A percentile compares a stretch with the other conserved stretches of the same genome.
Evolutionary conservation across 2,888 invertebrate genomes (phyloP).

Genomic region (Xestia ashworthii): DNA sequence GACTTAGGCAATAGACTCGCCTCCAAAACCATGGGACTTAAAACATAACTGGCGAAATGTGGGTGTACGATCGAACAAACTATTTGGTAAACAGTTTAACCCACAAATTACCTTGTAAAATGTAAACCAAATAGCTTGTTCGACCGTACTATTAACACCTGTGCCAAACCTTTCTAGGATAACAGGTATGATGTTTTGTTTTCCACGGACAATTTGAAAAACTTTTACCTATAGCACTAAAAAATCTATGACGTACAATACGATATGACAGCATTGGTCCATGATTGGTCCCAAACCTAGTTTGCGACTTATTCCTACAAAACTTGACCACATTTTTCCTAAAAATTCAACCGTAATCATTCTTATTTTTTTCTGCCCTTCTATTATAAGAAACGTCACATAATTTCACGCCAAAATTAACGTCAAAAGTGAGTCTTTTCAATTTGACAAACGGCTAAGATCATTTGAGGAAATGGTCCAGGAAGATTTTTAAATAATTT

Average conservation of each 20-base stretch:
- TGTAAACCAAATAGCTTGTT: too few relatives aligned
- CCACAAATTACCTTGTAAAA: too few relatives aligned
- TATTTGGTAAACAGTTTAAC: too few relatives aligned
- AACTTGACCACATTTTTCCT: not conserved
- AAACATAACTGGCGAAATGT: not conserved
- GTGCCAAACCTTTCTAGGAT: not conserved
- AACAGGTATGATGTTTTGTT: not conserved
- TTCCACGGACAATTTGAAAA: not conserved
- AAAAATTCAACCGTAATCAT: slow-evolving; percentile 12
- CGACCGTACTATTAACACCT: too few relatives aligned
- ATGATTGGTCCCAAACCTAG: not conserved
- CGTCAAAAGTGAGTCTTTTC: slow-evolving; percentile 17
- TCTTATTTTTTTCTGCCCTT: slow-evolving; percentile 2
- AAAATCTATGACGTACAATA: not conserved
- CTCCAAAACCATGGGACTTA: not conserved
- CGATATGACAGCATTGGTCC: not conserved
- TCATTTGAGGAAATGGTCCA: slow-evolving; percentile 17
- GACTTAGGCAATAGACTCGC: not conserved
- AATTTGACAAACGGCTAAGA: slow-evolving; percentile 46
- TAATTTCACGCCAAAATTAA: slow-evolving; percentile 15
- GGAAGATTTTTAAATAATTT: slow-evolving; percentile 58
- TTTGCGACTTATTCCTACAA: not conserved
- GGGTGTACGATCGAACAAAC: too few relatives aligned
- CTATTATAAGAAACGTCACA: slow-evolving; percentile 1
- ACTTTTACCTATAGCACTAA: not conserved